Conservation (phyloP, 2,797 vertebrate species). For the Mico argentatus region DNA sequence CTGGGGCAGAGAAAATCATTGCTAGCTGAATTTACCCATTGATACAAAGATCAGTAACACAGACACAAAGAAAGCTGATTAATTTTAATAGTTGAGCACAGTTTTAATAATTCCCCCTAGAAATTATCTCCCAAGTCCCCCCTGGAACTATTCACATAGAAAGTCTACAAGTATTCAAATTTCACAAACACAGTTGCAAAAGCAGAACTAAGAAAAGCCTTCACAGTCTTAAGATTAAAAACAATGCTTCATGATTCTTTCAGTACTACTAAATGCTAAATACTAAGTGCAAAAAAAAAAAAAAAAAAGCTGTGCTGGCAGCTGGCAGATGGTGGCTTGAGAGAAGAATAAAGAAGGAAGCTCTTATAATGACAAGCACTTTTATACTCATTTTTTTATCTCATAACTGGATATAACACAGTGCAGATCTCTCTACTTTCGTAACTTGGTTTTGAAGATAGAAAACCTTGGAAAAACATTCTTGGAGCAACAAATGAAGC, state of each 20-base stretch:
- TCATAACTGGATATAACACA: slow-evolving; percentile 14
- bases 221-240: slow-evolving; percentile 43
- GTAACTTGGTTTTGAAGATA: not conserved
- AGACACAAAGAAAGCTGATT: slow-evolving; percentile 32
- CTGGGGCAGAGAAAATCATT: not conserved
- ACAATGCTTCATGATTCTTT: slow-evolving; percentile 38
- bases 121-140: not conserved
- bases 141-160: not conserved
- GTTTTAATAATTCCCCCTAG: slow-evolving; percentile 51
- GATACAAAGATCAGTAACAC: slow-evolving; percentile 45
- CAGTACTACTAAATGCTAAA: slow-evolving; percentile 43
- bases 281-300: not conserved
- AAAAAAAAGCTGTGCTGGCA: not conserved
- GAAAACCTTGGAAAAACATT: slow-evolving; percentile 31
- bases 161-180: slow-evolving; percentile 36
- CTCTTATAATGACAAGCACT: not conserved
- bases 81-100: slow-evolving; percentile 53
- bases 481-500: not conserved
- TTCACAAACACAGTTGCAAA: slow-evolving; percentile 61
- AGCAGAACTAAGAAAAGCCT: slow-evolving; percentile 37
- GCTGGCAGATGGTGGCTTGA: not conserved
- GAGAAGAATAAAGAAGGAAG: slow-evolving; percentile 37
- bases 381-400: slow-evolving; percentile 53
- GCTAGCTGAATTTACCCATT: not conserved
- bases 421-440: not conserved